These are phyloP conservation scores for Nesoenas mayeri DNA, from an alignment of 2,113 vertebrate genomes.

Conservation along the genomic window DNA sequence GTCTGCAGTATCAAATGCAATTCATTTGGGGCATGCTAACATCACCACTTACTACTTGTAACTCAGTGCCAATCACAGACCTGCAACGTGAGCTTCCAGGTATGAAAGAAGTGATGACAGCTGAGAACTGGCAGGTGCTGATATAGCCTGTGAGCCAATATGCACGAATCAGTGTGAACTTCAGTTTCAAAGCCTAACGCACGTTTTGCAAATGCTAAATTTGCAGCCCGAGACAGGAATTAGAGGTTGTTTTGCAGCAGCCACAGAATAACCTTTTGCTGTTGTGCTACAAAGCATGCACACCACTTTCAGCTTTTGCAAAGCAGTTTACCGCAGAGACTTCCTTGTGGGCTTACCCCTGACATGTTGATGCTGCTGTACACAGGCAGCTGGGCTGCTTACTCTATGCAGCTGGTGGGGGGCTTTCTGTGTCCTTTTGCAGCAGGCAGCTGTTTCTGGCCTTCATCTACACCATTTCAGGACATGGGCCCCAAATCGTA, in stretches of 20 bases:
- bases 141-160: background rate
- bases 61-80: background rate
- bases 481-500: background rate
- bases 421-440: background rate
- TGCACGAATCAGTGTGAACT: background rate
- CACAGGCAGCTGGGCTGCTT: background rate
- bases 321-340: background rate
- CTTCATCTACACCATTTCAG: background rate
- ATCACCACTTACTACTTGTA: background rate
- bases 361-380: accelerated
- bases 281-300: background rate
- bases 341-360: background rate
- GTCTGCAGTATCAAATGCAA: background rate
- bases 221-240: background rate
- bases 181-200: background rate
- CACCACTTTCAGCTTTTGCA: constrained; percentile 3
- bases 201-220: background rate
- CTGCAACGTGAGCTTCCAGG: background rate
- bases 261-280: background rate
- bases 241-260: constrained; percentile 26
- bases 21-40: background rate
- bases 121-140: background rate
- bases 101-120: constrained; percentile 25
- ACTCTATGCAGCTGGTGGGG: background rate
- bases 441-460: background rate